These are phyloP conservation scores for Ailurus styani DNA, from an alignment of 2,113 vertebrate genomes.

Conservation along the genomic window DNA sequence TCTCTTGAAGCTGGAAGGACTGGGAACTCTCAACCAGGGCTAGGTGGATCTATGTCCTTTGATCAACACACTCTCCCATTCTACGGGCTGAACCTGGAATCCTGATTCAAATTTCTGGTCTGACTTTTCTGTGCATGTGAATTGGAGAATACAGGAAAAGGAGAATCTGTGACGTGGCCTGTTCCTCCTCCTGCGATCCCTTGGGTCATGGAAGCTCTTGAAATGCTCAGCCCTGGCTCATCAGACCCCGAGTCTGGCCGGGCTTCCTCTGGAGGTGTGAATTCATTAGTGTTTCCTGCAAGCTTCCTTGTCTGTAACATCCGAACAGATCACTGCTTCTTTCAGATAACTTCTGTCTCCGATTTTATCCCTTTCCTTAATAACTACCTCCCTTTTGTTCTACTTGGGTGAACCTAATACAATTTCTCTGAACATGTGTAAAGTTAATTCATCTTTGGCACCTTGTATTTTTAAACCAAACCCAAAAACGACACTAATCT, in stretches of 20 bases:
- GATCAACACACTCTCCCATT: background rate
- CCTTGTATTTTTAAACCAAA: constrained; percentile 51
- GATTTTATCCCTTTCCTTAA: background rate
- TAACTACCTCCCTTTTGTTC: background rate
- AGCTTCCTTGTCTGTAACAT: rapidly evolving
- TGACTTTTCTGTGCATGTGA: background rate
- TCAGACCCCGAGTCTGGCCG: too few species aligned
- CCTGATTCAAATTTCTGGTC: background rate
- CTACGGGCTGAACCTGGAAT: background rate
- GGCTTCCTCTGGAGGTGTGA: rapidly evolving
- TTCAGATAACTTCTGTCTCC: background rate
- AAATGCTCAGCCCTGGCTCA: background rate
- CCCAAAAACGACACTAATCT: constrained; percentile 43
- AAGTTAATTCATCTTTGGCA: constrained; percentile 51
- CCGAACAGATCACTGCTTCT: background rate
- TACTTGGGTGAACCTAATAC: background rate
- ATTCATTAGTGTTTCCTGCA: rapidly evolving
- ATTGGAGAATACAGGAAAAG: background rate
- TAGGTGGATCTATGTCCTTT: background rate
- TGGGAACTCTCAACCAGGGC: rapidly evolving
- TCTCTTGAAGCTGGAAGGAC: background rate
- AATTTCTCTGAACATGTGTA: constrained; percentile 20
- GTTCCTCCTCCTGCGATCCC: background rate
- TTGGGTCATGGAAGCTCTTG: background rate
- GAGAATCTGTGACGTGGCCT: background rate